Conservation (phyloP, 2,888 invertebrate genomes). For the Dorcus parallelipipedus region DNA sequence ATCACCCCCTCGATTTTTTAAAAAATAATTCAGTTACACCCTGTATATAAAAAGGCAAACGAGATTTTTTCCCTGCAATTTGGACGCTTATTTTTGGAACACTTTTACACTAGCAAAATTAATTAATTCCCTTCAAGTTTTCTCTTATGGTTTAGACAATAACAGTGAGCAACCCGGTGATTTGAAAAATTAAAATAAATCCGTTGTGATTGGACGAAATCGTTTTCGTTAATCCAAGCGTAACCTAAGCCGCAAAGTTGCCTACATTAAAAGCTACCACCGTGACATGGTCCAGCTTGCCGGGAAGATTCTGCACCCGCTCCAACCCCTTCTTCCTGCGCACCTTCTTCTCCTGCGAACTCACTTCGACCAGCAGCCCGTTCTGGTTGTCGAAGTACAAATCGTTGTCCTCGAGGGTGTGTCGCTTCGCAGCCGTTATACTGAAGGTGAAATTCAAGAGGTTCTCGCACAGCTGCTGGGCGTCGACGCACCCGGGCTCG, state of each 20-base stretch:
- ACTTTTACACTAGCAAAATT: no score
- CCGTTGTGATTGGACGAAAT: no score
- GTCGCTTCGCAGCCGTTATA: constrained; percentile 77
- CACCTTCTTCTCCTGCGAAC: constrained; percentile 62
- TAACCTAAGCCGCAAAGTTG: constrained; percentile 4
- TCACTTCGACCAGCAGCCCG: constrained; percentile 56
- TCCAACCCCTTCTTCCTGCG: constrained; percentile 69
- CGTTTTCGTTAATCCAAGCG: no score
- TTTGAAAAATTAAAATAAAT: no score
- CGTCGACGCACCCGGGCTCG: constrained; percentile 60
- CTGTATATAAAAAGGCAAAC: no score
- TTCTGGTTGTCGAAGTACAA: constrained; percentile 63
- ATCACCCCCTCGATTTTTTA: no score
- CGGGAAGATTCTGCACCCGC: constrained; percentile 69
- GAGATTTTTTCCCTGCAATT: no score
- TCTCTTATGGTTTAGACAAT: no score
- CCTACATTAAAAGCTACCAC: constrained; percentile 78
- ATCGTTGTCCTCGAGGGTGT: constrained; percentile 78
- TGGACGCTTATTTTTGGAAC: no score
- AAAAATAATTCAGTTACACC: no score
- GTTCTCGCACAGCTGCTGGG: constrained; percentile 66
- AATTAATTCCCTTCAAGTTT: no score
- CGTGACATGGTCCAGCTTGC: constrained; percentile 86
- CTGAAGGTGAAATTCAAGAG: constrained; percentile 74
- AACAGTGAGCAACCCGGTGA: no score